Percentiles rank a stretch among this genome's conserved stretches.
Evolutionary conservation across 2,888 invertebrate species (phyloP).

Genomic region (Cheilosia grossa): DNA sequence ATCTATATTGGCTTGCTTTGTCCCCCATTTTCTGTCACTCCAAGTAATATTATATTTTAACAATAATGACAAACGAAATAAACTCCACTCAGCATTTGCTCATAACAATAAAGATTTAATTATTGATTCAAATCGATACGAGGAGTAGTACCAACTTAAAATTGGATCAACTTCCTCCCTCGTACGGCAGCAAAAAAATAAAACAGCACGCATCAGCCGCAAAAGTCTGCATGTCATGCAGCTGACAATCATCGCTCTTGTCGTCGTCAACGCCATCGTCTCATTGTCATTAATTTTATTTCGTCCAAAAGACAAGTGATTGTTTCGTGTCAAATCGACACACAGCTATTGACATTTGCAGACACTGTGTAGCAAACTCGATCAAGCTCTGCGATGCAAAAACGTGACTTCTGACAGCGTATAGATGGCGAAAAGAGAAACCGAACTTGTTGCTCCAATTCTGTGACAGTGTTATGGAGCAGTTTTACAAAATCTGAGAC

Average conservation of each 20-base stretch:
- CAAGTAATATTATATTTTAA: too few species aligned
- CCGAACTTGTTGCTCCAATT: constrained; percentile 61
- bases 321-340: constrained; percentile 62
- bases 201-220: too few species aligned
- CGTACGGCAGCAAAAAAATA: too few species aligned
- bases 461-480: constrained; percentile 51
- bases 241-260: constrained; percentile 40
- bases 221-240: constrained; percentile 5
- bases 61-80: too few species aligned
- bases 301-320: constrained; percentile 43
- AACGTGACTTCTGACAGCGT: constrained; percentile 40
- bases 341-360: constrained; percentile 57
- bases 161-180: too few species aligned
- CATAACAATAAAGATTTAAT: too few species aligned
- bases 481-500: constrained; percentile 47
- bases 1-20: too few species aligned
- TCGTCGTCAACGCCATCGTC: constrained; percentile 14
- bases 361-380: constrained; percentile 3
- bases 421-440: neutral
- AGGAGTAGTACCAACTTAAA: too few species aligned
- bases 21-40: too few species aligned
- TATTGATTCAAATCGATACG: too few species aligned
- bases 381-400: constrained; percentile 12
- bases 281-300: constrained; percentile 39
- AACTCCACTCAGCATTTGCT: too few species aligned